Base-by-base conservation (phyloP, 2,888 invertebrate genomes). In the Tortrix viridana region DNA sequence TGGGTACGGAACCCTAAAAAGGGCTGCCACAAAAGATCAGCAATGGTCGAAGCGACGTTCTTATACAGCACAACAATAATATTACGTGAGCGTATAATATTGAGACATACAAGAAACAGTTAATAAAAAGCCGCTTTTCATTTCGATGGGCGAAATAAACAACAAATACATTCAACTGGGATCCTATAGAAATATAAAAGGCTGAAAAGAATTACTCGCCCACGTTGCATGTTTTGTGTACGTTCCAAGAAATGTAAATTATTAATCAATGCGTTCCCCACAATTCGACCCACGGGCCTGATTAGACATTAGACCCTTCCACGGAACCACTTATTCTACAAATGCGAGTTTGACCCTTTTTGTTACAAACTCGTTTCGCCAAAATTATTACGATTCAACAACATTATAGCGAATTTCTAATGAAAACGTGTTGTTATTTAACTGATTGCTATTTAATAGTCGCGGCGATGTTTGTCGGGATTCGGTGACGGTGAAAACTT, bases 251-350 rank as follows among this genome's bases (percentile, higher is more conserved):
- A 49, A 55, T 56, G 18, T 49, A 54, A 61, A 56, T 61, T 50
- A 61, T 61, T 61, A 56, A 61, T 61, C 61, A 56, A 56, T 49
- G 37, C 37, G 55, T 38, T 43, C 49, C 49, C 20, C 44, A 59
- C 32, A 32, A 32, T 32, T 12, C 12, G 37, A 46, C 60, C 63
- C 60, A 52, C 41, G 63, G 61, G 65, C 58, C 60, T 70, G 70
- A 73, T 74, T 70, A 70, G 65, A 70, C 69, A 73, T 74, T 70
- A 70, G 65, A 70, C 69, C 74, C 69, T 74, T 68, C 68, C 68
- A 70, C 32, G 47, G 50, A 47, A 62, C 49, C 61, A 9, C 26
- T n/a, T 32, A 60, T 55, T 43, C 48, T 48, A 19, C 56, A 50
- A 56, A 55, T 23, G 55, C 44, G 60, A 61, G 60, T 61, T 61